Conservation (phyloP, 1,140 invertebrate species). For the Schlechtendalia chinensis region DNA sequence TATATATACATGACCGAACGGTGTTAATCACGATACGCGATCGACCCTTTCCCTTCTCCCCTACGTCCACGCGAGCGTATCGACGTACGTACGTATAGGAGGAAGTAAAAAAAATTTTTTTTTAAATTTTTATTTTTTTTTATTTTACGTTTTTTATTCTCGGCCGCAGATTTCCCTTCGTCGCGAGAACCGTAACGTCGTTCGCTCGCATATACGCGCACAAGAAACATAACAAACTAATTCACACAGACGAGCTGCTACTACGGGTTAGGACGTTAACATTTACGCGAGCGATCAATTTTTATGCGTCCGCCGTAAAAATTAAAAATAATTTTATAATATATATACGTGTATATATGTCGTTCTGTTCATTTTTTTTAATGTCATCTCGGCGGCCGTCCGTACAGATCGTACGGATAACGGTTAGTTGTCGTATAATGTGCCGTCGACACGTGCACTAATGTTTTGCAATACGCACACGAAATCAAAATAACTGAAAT, state of each 20-base stretch:
- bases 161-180: conserved; percentile 3
- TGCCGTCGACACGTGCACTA: too few species aligned
- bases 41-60: too few species aligned
- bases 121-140: too few species aligned
- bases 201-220: neutral
- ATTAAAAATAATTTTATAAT: too few species aligned
- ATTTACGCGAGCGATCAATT: neutral
- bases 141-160: neutral
- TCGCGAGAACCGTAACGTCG: neutral
- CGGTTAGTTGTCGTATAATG: too few species aligned
- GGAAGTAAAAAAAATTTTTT: too few species aligned
- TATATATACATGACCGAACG: neutral
- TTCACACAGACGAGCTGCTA: neutral
- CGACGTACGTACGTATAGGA: neutral
- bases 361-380: neutral
- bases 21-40: neutral
- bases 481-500: too few species aligned
- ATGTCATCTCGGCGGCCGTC: neutral
- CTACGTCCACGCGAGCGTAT: too few species aligned
- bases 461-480: too few species aligned
- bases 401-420: neutral
- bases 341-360: too few species aligned
- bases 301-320: neutral
- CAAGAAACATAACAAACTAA: conserved; percentile 20
- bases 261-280: neutral